Evolutionary conservation across 2,888 invertebrate species (phyloP).

Genomic region (Thymelicus lineola): DNA sequence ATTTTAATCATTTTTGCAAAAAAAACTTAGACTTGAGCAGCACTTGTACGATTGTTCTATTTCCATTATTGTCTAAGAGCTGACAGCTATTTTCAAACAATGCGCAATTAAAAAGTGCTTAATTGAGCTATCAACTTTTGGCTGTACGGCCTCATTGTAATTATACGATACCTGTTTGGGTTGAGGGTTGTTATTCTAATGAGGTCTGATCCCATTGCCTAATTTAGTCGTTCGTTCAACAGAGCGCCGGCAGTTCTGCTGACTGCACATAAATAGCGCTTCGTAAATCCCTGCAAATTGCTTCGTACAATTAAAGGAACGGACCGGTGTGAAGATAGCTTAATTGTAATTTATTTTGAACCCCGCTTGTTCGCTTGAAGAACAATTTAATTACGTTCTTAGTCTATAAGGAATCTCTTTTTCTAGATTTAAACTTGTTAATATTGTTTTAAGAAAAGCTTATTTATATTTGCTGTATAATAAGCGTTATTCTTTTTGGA

Average conservation of each 20-base stretch:
- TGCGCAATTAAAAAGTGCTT: not conserved
- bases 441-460: not conserved
- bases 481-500: too few relatives aligned
- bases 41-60: too few relatives aligned
- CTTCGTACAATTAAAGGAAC: constrained; percentile 45
- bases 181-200: constrained; percentile 49
- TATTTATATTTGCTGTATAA: not conserved
- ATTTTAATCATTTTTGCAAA: too few relatives aligned
- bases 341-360: constrained; percentile 39
- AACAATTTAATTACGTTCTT: constrained; percentile 22
- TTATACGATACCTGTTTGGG: constrained; percentile 43
- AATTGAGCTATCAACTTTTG: constrained; percentile 1
- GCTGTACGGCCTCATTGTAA: constrained; percentile 34
- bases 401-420: constrained; percentile 5
- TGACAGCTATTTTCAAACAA: not conserved
- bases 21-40: too few relatives aligned
- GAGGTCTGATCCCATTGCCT: constrained; percentile 48
- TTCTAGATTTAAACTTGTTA: constrained; percentile 7
- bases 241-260: constrained; percentile 42
- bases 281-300: constrained; percentile 44
- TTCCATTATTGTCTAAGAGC: too few relatives aligned
- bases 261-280: constrained; percentile 50
- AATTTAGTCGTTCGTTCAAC: constrained; percentile 43
- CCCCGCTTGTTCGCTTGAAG: constrained; percentile 6
- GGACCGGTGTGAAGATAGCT: constrained; percentile 34